Conservation (phyloP, 2,888 invertebrate species). For the Pseudococcus viburni region DNA sequence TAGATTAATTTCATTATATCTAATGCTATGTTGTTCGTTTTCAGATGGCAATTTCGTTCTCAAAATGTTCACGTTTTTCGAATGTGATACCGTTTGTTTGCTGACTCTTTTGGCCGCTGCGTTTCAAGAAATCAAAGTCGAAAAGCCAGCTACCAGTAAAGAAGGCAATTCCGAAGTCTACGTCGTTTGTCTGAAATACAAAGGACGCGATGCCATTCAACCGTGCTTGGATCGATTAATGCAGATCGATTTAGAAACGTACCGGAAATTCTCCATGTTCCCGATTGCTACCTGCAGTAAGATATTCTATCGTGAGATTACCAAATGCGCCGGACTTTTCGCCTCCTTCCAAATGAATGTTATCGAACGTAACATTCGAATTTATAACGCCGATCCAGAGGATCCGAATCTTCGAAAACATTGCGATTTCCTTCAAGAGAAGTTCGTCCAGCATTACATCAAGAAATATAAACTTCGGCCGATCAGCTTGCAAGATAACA, state of each 20-base stretch:
- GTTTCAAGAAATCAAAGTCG: slow-evolving; percentile 82
- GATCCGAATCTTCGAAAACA: slow-evolving; percentile 47
- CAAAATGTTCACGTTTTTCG: slow-evolving; percentile 95
- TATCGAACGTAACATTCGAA: too few species aligned
- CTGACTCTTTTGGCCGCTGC: too few species aligned
- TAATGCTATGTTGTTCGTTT: slow-evolving; percentile 69
- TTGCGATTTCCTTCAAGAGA: slow-evolving; percentile 60
- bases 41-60: slow-evolving; percentile 84
- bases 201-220: slow-evolving; percentile 62
- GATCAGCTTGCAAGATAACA: slow-evolving; percentile 33
- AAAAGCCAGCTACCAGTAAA: slow-evolving; percentile 94
- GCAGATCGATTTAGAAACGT: too few species aligned
- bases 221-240: slow-evolving; percentile 72
- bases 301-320: slow-evolving; percentile 40
- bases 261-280: slow-evolving; percentile 56
- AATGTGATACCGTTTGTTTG: too few species aligned
- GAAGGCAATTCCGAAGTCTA: slow-evolving; percentile 96
- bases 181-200: slow-evolving; percentile 80
- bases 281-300: not conserved
- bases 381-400: not conserved
- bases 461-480: slow-evolving; percentile 22
- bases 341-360: not conserved
- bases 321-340: not conserved
- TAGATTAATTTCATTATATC: not conserved
- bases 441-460: slow-evolving; percentile 41